phyloP scores from a whole-genome alignment of 2,797 vertebrate species.

The Acrossocheilus fasciatus region DNA sequence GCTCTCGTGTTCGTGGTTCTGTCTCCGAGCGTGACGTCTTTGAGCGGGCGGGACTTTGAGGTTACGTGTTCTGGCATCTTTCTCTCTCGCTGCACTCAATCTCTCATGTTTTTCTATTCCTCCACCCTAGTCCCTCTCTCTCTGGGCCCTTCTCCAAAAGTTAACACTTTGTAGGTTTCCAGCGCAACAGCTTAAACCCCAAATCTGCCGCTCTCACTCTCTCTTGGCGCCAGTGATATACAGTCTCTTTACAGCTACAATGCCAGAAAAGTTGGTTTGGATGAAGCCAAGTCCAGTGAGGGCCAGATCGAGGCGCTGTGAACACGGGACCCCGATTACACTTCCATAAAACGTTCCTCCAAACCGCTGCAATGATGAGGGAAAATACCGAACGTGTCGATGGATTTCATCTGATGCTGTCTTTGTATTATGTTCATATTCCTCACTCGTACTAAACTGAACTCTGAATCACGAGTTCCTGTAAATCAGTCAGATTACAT shows the following conservation, averaged over 20 bases:
- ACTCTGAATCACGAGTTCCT: neutral
- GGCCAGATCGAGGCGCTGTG: neutral
- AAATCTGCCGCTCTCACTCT: neutral
- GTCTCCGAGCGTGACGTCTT: conserved; percentile 48
- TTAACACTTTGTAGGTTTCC: conserved; percentile 66
- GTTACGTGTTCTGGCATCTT: conserved; percentile 56
- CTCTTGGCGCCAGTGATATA: conserved; percentile 60
- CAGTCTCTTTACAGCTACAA: conserved; percentile 54
- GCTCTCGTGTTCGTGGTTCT: neutral
- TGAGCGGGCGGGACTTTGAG: conserved; percentile 53
- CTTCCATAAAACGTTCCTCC: neutral
- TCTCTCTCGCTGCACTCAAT: conserved; percentile 19
- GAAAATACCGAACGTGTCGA: neutral
- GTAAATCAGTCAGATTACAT: neutral
- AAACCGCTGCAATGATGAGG: neutral
- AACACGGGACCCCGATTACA: neutral
- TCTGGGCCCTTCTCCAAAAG: conserved; percentile 48
- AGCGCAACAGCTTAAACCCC: conserved; percentile 50
- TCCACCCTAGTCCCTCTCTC: conserved; percentile 3
- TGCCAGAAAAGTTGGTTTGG: conserved; percentile 63
- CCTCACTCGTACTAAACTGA: neutral
- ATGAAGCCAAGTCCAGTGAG: conserved; percentile 18
- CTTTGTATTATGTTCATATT: neutral
- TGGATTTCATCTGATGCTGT: neutral
- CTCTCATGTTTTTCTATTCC: conserved; percentile 25